Evolutionary conservation across 2,888 invertebrate species (phyloP).

Genomic region (Chloroclysta siterata): DNA sequence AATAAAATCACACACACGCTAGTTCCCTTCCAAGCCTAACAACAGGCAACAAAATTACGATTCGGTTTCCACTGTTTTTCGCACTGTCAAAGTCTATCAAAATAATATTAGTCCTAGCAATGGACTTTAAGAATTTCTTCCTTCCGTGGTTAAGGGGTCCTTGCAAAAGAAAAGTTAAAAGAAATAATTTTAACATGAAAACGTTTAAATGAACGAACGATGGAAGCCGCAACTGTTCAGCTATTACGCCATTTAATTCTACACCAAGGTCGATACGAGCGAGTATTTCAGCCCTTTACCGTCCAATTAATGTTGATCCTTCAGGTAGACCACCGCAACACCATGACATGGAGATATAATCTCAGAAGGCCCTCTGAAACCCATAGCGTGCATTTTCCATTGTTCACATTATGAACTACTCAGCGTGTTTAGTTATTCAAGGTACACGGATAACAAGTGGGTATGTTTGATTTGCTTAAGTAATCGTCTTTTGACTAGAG

Average conservation of each 20-base stretch:
- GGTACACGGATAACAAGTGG: not conserved
- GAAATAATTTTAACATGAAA: not conserved
- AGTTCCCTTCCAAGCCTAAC: no score
- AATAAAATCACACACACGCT: no score
- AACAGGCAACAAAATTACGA: no score
- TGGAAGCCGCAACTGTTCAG: not conserved
- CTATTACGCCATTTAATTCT: not conserved
- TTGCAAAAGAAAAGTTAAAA: not conserved
- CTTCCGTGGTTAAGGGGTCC: not conserved
- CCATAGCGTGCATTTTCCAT: constrained; percentile 12
- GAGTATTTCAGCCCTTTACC: not conserved
- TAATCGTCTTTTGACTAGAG: not conserved
- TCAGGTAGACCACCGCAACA: constrained; percentile 16
- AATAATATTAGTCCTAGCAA: no score
- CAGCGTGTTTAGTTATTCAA: constrained; percentile 25
- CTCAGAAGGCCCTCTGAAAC: constrained; percentile 12
- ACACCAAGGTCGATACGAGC: constrained; percentile 4
- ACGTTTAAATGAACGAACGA: not conserved
- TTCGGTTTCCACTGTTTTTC: no score
- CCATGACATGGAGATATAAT: constrained; percentile 18
- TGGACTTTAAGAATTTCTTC: not conserved
- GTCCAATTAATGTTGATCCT: constrained; percentile 21
- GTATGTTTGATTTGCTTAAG: constrained; percentile 19
- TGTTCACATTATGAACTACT: constrained; percentile 22
- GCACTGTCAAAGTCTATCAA: no score